Base-by-base conservation (phyloP, 2,888 invertebrate species). In the Coelogynopora nodosa region DNA sequence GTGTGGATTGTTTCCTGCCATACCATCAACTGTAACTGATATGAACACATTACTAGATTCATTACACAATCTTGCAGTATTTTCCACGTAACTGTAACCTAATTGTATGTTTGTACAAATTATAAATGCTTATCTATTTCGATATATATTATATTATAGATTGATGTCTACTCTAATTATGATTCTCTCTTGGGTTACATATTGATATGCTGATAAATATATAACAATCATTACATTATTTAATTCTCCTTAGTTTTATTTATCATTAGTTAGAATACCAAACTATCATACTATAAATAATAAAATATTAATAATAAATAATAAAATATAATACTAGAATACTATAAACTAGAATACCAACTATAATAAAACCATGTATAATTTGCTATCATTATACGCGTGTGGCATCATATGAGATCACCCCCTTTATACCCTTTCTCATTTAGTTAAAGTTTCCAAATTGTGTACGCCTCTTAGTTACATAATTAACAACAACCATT, bases 391-490 rank as follows among this genome's bases (percentile, higher is more conserved):
- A 74, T 26, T 74, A 74, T 74, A 23, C 74, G 74, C 27, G 74
- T 10, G 74, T 74, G 74, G 74, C 74, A 74, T 74, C 74, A 74
- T 74, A 74, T 74, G 74, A 74, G 74, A 74, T 74, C 74, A 74
- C 74, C 74, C 23, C 23, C 5, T 74, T 5, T 26, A 74, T 74
- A 74, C 74, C 74, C 74, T 74, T 74, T 74, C 74, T 26, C 18
- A 74, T 74, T n/a, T 74, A 74, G 74, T 74, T 74, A 74, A n/a
- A 74, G 74, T 74, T 74, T 74, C 74, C 23, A 74, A 74, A 74
- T 74, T 74, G 27, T 74, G 74, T 26, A 74, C 27, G 74, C 23
- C 10, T 74, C 74, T 74, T 74, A 23, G 74, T 74, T 74, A 74
- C 74, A 74, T 74, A 74, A n/a, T 74, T 74, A 74, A 13, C 74